Evolutionary conservation across 2,113 vertebrate species (phyloP).

Genomic region (Parus major): DNA sequence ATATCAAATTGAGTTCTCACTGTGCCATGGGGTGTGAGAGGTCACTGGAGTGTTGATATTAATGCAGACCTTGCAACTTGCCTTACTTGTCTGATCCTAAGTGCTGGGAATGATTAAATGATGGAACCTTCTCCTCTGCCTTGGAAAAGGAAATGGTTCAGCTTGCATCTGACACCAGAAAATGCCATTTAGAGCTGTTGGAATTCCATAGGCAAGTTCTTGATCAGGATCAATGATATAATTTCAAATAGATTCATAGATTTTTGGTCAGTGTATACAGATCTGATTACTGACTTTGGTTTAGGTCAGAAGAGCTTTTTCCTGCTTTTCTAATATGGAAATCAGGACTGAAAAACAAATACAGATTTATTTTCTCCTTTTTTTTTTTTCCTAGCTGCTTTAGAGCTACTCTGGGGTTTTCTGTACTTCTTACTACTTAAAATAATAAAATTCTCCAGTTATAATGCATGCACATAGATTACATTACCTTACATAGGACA

Average conservation of each 20-base stretch:
- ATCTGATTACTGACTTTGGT: neutral
- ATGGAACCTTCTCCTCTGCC: neutral
- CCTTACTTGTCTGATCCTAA: neutral
- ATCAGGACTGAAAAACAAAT: neutral
- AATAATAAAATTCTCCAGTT: neutral
- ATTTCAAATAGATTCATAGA: neutral
- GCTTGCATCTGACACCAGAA: neutral
- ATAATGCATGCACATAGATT: neutral
- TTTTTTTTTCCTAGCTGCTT: neutral
- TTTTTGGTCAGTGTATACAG: neutral
- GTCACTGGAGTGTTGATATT: conserved; percentile 14
- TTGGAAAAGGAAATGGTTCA: neutral
- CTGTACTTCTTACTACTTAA: neutral
- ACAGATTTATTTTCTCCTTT: neutral
- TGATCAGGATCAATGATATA: neutral
- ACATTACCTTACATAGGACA: neutral
- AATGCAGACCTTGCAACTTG: conserved; percentile 23
- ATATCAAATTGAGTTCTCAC: conserved; percentile 50
- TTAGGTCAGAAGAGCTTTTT: neutral
- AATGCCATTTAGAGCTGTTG: neutral
- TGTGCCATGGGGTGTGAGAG: conserved; percentile 24
- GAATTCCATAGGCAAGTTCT: neutral
- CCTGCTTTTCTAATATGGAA: neutral
- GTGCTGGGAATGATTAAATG: neutral
- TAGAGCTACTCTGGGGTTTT: neutral